Conservation (phyloP, 92 coral and sea anemone genomes). For the Epizoanthus stellaris region DNA sequence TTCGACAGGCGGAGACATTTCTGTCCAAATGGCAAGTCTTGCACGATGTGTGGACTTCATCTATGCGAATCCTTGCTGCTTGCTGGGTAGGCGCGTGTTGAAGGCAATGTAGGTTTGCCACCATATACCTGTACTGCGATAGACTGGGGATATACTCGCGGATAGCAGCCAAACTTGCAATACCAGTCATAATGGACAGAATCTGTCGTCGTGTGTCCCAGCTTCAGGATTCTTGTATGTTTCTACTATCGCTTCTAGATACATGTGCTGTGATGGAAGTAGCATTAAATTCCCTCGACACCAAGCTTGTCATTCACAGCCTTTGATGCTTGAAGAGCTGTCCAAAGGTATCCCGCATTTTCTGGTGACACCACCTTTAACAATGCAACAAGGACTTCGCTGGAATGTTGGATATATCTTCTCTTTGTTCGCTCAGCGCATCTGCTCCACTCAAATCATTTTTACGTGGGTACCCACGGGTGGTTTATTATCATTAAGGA, state of each 20-base stretch:
- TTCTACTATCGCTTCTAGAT: constrained; percentile 23
- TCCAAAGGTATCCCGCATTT: constrained; percentile 48
- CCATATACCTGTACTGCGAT: too few relatives aligned
- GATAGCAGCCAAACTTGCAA: too few relatives aligned
- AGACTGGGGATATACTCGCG: too few relatives aligned
- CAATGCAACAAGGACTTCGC: constrained; percentile 52
- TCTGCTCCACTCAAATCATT: too few relatives aligned
- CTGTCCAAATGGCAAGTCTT: too few relatives aligned
- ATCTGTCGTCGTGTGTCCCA: constrained; percentile 35
- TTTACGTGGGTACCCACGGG: too few relatives aligned
- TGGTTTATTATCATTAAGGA: constrained; percentile 39
- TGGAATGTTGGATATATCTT: constrained; percentile 34
- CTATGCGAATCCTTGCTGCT: too few relatives aligned
- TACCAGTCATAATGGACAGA: background rate
- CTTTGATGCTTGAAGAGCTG: constrained; percentile 49
- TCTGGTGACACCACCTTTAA: constrained; percentile 52
- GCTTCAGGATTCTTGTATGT: background rate
- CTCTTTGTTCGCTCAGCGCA: constrained; percentile 36
- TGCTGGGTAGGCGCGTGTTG: too few relatives aligned
- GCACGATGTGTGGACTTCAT: too few relatives aligned
- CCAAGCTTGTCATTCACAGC: constrained; percentile 50
- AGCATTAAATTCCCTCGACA: constrained; percentile 39
- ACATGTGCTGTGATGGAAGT: constrained; percentile 47
- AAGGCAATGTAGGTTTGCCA: too few relatives aligned
- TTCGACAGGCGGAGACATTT: too few relatives aligned